Conservation (phyloP, 1,140 invertebrate genomes). For the Pogonomyrmex californicus region DNA sequence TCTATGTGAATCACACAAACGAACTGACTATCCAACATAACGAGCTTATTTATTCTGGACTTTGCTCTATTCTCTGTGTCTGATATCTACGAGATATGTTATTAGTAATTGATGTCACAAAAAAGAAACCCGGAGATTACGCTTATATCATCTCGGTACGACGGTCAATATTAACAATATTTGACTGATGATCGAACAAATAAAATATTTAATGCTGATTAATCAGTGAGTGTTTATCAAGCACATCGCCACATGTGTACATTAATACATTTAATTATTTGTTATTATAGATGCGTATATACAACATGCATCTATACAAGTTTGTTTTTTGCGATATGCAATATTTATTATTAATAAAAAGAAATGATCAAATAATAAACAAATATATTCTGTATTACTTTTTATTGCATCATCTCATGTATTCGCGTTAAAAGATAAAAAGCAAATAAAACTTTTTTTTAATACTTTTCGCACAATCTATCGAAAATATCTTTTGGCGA, state of each 20-base stretch:
- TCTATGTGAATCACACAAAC: slow-evolving; percentile 3
- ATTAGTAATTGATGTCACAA: slow-evolving; percentile 15
- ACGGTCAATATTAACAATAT: background rate
- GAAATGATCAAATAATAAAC: background rate
- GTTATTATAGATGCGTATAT: background rate
- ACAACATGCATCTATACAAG: too few relatives aligned
- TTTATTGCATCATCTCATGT: background rate
- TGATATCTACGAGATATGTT: slow-evolving; percentile 28
- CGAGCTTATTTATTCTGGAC: slow-evolving; percentile 29
- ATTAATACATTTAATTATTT: background rate
- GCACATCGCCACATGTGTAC: background rate
- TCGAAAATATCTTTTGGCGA: background rate
- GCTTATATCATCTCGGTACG: slow-evolving; percentile 7
- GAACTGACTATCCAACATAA: background rate
- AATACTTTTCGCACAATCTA: background rate
- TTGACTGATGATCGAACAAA: background rate
- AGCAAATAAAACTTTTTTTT: too few relatives aligned
- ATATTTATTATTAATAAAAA: background rate
- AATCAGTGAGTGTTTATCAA: background rate
- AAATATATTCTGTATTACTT: background rate
- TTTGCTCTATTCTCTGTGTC: slow-evolving; percentile 51
- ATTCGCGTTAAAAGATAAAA: background rate
- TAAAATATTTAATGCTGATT: slow-evolving; percentile 4
- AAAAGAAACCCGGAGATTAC: background rate
- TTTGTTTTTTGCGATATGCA: background rate